Evolutionary conservation across 2,888 invertebrate genomes (phyloP).

Genomic region (Sarcophaga caerulescens): DNA sequence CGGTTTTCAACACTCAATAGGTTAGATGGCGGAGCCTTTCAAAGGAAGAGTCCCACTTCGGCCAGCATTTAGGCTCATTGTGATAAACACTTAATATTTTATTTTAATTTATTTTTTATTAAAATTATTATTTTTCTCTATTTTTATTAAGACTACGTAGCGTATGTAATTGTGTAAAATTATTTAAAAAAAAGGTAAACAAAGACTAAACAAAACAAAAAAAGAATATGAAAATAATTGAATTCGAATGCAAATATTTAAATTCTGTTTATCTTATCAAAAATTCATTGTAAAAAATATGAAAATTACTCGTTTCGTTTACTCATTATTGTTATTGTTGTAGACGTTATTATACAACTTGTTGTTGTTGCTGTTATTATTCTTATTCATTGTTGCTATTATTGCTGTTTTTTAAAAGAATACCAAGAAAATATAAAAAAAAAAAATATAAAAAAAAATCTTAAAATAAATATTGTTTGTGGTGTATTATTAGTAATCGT

Average conservation of each 20-base stretch:
- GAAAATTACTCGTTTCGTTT: too few relatives aligned
- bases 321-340: background rate
- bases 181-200: background rate
- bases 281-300: conserved; percentile 35
- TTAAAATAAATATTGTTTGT: background rate
- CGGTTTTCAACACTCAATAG: too few relatives aligned
- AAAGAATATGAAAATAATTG: background rate
- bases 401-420: background rate
- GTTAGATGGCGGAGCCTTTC: too few relatives aligned
- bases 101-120: background rate
- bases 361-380: background rate
- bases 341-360: background rate
- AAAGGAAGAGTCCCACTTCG: too few relatives aligned
- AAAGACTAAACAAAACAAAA: background rate
- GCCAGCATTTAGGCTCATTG: too few relatives aligned
- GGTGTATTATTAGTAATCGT: background rate
- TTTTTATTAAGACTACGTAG: background rate
- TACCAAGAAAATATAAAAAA: background rate
- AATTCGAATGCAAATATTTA: conserved; percentile 60
- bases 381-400: background rate
- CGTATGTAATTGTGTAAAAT: background rate
- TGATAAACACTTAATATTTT: too few relatives aligned
- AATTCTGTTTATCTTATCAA: conserved; percentile 65
- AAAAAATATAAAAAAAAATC: background rate
- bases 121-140: background rate